Evolutionary conservation across 2,113 vertebrate species (phyloP).

Genomic region (Oncorhynchus kisutch): DNA sequence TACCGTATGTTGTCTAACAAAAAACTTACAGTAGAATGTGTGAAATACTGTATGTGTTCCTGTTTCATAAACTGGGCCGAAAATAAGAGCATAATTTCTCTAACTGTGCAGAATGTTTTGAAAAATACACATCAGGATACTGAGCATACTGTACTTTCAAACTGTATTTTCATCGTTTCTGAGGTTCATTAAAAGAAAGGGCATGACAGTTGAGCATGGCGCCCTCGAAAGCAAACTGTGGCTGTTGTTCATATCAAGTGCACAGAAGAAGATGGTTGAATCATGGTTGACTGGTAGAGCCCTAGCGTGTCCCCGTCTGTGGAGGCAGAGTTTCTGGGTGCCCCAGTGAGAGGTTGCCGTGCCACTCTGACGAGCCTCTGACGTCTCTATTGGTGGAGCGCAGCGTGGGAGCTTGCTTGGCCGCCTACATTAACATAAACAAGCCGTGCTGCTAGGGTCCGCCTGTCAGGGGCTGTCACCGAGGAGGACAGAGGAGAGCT

Average conservation of each 20-base stretch:
- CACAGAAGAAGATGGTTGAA: slow-evolving; percentile 21
- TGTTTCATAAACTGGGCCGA: no score
- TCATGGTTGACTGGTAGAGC: slow-evolving; percentile 23
- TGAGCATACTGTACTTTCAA: background rate
- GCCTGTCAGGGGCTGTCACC: slow-evolving; percentile 68
- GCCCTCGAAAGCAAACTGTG: background rate
- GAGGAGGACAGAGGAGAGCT: slow-evolving; percentile 58
- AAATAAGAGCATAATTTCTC: background rate
- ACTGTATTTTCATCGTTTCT: background rate
- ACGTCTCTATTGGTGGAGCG: slow-evolving; percentile 58
- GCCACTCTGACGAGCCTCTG: slow-evolving; percentile 47
- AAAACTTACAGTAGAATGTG: no score
- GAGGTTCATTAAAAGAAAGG: background rate
- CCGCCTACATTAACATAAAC: slow-evolving; percentile 68
- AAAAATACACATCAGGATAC: background rate
- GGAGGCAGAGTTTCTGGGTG: slow-evolving; percentile 24
- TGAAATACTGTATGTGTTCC: no score
- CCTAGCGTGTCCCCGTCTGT: slow-evolving; percentile 12
- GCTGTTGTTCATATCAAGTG: slow-evolving; percentile 24
- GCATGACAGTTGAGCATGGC: background rate
- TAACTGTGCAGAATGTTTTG: background rate
- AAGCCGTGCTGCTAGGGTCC: slow-evolving; percentile 55
- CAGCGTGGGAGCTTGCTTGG: slow-evolving; percentile 56
- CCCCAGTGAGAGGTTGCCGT: slow-evolving; percentile 33
- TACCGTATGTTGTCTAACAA: no score